Evolutionary conservation across 1,140 invertebrate genomes (phyloP).

Genomic region (Micrasema longulum): DNA sequence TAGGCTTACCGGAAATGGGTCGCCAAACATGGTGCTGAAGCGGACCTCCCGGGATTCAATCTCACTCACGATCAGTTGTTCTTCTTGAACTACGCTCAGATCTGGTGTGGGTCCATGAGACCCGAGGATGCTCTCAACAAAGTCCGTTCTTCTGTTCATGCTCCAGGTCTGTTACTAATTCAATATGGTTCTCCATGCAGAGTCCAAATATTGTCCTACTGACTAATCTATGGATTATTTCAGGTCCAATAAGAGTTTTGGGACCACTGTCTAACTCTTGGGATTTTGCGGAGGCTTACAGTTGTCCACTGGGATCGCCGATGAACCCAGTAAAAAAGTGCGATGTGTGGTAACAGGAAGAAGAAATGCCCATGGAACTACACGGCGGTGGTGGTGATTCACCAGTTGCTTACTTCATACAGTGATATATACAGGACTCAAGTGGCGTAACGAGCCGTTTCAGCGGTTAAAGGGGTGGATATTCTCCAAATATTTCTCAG

Average conservation of each 20-base stretch:
- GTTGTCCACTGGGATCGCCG: conserved; percentile 74
- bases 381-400: conserved; percentile 15
- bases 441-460: too few relatives aligned
- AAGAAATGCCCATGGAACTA: not conserved
- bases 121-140: conserved; percentile 86
- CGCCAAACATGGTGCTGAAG: conserved; percentile 76
- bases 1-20: conserved; percentile 87
- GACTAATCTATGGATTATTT: conserved; percentile 2
- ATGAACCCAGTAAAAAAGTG: conserved; percentile 90
- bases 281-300: conserved; percentile 81
- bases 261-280: conserved; percentile 86
- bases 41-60: conserved; percentile 81
- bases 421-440: conserved; percentile 27
- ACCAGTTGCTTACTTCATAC: conserved; percentile 27
- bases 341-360: conserved; percentile 77
- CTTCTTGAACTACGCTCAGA: conserved; percentile 87
- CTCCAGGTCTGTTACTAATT: conserved; percentile 76
- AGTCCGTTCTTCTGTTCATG: conserved; percentile 84
- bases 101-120: conserved; percentile 90
- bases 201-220: too few relatives aligned
- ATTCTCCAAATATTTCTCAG: too few relatives aligned
- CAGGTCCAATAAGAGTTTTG: conserved; percentile 70
- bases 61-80: conserved; percentile 89
- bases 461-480: too few relatives aligned
- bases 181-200: not conserved